Base-by-base conservation (phyloP, 1,140 invertebrate species). In the Drosophila insularis region DNA sequence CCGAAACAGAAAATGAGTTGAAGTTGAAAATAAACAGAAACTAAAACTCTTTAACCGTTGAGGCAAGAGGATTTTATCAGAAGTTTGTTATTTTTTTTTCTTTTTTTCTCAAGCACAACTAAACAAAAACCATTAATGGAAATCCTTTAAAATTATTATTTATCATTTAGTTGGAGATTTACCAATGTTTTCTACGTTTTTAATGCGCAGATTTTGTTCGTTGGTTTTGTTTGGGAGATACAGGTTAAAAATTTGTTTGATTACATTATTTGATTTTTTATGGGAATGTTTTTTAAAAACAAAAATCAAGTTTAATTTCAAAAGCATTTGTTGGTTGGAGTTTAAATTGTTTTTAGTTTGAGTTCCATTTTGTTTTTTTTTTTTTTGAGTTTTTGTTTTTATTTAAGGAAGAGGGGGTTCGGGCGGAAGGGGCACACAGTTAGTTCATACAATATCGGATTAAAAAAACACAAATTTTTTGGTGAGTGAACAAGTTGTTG, bases 181-280 rank as follows among this genome's bases (percentile, higher is more conserved):
- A 87, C 82, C 82, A 79, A 87, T 73, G 75, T 87, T 87, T 79
- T 87, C 82, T 87, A 87, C 59, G 63, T 63, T 81, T 78, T 68
- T 65, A 63, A 56, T 64, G 40, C 65, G 71, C 53, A 68, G 71
- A 67, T 60, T 64, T 71, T 59, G 14, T 46, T 70, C 59, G 64
- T 76, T 71, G 74, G 68, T 73, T 73, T 78, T 59, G 35, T 37
- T 1, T 61, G 11, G 11, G 46, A 60, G 43, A 21, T 21, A 2
- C 17, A 50, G 43, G 7, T 21, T 46, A 46, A 46, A 37, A 37
- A 19, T 8, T 40, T 65, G 62, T 70, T 35, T 50, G 46, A 55
- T 63, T n/a, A n/a, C n/a, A n/a, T n/a, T n/a, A n/a, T n/a, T n/a
- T n/a, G n/a, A n/a, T 72, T 69, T 66, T 71, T 71, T 63, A 32